Conservation (phyloP, 2,113 vertebrate genomes). For the Chaetops frenatus region DNA sequence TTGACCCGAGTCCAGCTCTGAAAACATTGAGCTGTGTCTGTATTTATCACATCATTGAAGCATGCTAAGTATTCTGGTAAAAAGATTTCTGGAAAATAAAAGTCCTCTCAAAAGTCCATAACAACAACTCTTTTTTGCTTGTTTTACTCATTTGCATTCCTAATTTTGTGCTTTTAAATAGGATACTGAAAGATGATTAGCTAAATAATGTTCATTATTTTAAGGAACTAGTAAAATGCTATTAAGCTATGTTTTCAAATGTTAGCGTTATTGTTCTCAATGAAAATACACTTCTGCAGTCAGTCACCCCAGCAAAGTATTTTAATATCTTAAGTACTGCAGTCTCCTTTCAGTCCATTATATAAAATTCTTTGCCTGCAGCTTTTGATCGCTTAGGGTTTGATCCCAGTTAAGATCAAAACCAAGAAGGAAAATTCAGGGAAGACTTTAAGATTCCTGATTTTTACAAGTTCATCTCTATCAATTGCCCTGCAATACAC, state of each 20-base stretch:
- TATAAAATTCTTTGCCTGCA: not conserved
- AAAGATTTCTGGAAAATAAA: not conserved
- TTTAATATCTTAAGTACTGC: not conserved
- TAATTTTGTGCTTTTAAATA: not conserved
- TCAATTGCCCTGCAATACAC: not conserved
- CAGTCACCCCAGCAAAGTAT: not conserved
- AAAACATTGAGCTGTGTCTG: not conserved
- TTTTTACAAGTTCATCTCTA: not conserved
- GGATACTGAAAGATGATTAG: not conserved
- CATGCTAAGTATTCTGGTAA: conserved; percentile 26
- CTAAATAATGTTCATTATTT: not conserved
- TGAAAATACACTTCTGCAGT: not conserved
- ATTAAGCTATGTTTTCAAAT: not conserved
- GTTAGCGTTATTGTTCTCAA: not conserved
- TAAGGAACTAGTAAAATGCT: not conserved
- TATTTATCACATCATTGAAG: conserved; percentile 33
- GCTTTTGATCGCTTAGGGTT: not conserved
- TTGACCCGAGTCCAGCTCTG: conserved; percentile 13
- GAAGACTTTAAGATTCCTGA: not conserved
- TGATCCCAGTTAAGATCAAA: not conserved
- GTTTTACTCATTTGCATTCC: not conserved
- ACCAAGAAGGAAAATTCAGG: not conserved
- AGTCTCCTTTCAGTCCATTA: not conserved
- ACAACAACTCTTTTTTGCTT: not conserved
- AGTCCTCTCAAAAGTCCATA: not conserved